phyloP scores from a whole-genome alignment of 2,888 invertebrate genomes.

The Trichopria drosophilae region DNA sequence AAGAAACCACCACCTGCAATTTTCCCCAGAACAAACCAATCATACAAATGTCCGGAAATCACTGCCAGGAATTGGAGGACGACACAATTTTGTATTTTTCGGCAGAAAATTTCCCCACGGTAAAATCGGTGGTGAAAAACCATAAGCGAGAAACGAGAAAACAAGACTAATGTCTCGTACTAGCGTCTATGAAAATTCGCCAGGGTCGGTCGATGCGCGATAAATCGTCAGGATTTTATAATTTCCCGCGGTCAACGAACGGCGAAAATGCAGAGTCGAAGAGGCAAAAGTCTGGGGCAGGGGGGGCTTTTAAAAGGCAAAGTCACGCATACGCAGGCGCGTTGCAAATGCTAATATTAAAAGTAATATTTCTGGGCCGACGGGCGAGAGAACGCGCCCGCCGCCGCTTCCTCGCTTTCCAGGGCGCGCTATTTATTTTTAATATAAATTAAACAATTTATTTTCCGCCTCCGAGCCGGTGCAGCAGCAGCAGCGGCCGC shows the following conservation, averaged over 20 bases:
- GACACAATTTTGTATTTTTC: too few species aligned
- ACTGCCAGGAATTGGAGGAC: too few species aligned
- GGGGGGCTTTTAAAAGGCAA: slow-evolving; percentile 12
- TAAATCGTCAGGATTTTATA: slow-evolving; percentile 23
- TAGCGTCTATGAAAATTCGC: too few species aligned
- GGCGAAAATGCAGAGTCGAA: not conserved
- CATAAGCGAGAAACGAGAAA: too few species aligned
- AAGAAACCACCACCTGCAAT: too few species aligned
- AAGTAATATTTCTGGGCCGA: slow-evolving; percentile 59
- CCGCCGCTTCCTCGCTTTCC: slow-evolving; percentile 25
- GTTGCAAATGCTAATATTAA: slow-evolving; percentile 56
- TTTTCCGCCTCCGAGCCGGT: slow-evolving; percentile 50
- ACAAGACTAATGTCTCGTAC: too few species aligned
- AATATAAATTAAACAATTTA: slow-evolving; percentile 64
- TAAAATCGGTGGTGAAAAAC: too few species aligned
- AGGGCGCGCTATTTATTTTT: slow-evolving; percentile 54
- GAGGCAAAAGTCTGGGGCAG: not conserved
- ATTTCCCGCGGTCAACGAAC: slow-evolving; percentile 12
- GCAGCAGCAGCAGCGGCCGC: slow-evolving; percentile 21
- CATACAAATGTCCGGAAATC: too few species aligned
- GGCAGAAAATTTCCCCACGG: too few species aligned
- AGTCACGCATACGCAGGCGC: slow-evolving; percentile 32
- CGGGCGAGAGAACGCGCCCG: slow-evolving; percentile 45
- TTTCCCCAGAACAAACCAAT: too few species aligned
- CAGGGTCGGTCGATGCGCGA: slow-evolving; percentile 8